Base-by-base conservation (phyloP, 2,888 invertebrate species). In the Mantis religiosa region DNA sequence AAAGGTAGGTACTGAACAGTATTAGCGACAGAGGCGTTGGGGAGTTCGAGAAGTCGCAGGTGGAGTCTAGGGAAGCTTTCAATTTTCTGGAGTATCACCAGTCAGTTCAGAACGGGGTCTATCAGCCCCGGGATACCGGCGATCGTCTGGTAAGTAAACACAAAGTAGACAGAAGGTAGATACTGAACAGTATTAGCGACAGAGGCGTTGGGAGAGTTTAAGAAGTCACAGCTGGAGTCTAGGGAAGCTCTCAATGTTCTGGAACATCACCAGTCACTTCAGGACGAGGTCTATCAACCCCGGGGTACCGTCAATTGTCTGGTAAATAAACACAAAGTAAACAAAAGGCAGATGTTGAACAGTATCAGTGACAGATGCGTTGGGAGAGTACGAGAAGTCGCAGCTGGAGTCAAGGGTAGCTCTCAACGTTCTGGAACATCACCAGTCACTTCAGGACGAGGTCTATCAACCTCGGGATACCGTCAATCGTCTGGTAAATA, bases 121-220 rank as follows among this genome's bases (percentile, higher is more conserved):
- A 95, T 92, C 94, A 95, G 91, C 96, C 96, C 0, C 94, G 95
- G 93, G 94, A 94, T 91, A 92, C 95, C 34, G 94, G 94, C 85
- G 96, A 96, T 91, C 94, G 95, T 93, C 94, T 95, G 92, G 96
- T 96, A 84, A 30, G 34, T 41, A 0, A 4, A n/a, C n/a, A n/a
- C n/a, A n/a, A n/a, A n/a, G n/a, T n/a, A n/a, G n/a, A n/a, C n/a
- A n/a, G n/a, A n/a, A n/a, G n/a, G n/a, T n/a, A n/a, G n/a, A n/a
- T n/a, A n/a, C n/a, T n/a, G n/a, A n/a, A n/a, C n/a, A n/a, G n/a
- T 97, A 12, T 94, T 95, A 84, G 96, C 97, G 0, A 96, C 96
- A 0, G 96, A 97, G 92, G 97, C 96, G 0, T 92, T 97, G 41
- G 95, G 96, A n/a, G 95, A 96, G 92, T 97, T 97, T 91, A 96